These are phyloP conservation scores for Microplitis mediator DNA, from an alignment of 1,140 invertebrate genomes.

Conservation along the genomic window DNA sequence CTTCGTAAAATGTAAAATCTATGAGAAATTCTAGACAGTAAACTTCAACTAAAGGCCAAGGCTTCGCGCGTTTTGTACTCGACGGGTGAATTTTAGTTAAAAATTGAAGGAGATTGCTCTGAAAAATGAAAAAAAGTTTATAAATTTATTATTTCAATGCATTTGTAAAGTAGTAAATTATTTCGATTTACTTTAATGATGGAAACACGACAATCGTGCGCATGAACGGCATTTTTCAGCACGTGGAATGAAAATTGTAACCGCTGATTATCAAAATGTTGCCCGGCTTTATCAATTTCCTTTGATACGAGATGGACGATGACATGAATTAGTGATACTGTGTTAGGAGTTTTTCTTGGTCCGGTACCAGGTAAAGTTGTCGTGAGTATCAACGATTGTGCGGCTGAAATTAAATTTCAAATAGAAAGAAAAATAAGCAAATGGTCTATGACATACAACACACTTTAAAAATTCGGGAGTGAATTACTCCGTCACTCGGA, in stretches of 20 bases:
- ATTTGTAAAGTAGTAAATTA: not conserved
- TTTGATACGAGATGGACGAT: conserved; percentile 56
- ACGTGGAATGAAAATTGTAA: conserved; percentile 61
- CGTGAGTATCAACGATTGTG: conserved; percentile 61
- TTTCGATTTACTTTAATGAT: conserved; percentile 60
- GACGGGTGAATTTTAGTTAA: conserved; percentile 53
- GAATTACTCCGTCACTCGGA: too few species aligned
- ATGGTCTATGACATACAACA: not conserved
- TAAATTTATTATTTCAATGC: not conserved
- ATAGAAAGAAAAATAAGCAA: not conserved
- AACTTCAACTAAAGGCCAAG: conserved; percentile 51
- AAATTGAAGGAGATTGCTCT: conserved; percentile 54
- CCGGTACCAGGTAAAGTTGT: conserved; percentile 62
- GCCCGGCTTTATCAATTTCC: conserved; percentile 61
- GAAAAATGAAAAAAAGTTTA: conserved; percentile 9
- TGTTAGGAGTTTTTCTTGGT: conserved; percentile 62
- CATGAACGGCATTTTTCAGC: conserved; percentile 59
- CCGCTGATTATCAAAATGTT: conserved; percentile 53
- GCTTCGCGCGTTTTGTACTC: conserved; percentile 47
- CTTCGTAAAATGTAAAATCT: conserved; percentile 56
- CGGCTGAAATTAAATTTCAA: conserved; percentile 51
- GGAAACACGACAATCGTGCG: conserved; percentile 61
- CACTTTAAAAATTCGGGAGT: too few species aligned
- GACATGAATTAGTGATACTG: conserved; percentile 61
- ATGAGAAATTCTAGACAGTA: conserved; percentile 57